Conservation (phyloP, 1,140 invertebrate genomes). For the Scaptomyza montana region DNA sequence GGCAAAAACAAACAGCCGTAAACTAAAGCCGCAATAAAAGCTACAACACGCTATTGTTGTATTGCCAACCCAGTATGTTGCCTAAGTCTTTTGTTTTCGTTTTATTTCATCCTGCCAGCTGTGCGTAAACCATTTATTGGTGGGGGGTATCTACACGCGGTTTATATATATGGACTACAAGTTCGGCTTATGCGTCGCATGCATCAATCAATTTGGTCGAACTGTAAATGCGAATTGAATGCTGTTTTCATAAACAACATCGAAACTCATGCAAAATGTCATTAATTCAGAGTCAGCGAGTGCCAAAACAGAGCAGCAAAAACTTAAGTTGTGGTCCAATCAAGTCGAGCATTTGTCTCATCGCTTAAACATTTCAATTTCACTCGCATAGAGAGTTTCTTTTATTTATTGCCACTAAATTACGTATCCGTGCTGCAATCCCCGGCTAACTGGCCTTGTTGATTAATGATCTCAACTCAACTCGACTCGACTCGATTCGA, state of each 20-base stretch:
- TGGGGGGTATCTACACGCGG: no score
- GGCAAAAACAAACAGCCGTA: conserved; percentile 11
- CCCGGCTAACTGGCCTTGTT: conserved; percentile 44
- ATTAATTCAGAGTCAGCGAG: conserved; percentile 64
- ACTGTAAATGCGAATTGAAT: conserved; percentile 77
- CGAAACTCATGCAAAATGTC: conserved; percentile 74
- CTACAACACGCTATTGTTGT: background rate
- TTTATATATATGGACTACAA: conserved; percentile 23
- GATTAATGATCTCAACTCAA: conserved; percentile 71
- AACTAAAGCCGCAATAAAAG: conserved; percentile 14
- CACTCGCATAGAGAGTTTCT: conserved; percentile 62
- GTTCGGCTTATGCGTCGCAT: conserved; percentile 41
- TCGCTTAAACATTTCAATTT: conserved; percentile 82
- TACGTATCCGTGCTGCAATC: conserved; percentile 67
- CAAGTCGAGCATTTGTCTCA: conserved; percentile 79
- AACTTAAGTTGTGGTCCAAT: conserved; percentile 54
- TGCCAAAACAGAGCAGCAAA: conserved; percentile 32
- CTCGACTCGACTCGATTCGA: no score
- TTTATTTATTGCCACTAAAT: conserved; percentile 81
- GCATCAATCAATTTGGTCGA: conserved; percentile 67
- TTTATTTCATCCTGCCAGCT: conserved; percentile 19
- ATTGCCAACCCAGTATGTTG: conserved; percentile 56
- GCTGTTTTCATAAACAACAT: conserved; percentile 82
- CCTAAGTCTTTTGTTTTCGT: conserved; percentile 63
- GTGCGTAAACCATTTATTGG: conserved; percentile 29